phyloP scores from a whole-genome alignment of 30 jellyfish, hydroid and myxozoan species.

The Aurelia sp. region DNA sequence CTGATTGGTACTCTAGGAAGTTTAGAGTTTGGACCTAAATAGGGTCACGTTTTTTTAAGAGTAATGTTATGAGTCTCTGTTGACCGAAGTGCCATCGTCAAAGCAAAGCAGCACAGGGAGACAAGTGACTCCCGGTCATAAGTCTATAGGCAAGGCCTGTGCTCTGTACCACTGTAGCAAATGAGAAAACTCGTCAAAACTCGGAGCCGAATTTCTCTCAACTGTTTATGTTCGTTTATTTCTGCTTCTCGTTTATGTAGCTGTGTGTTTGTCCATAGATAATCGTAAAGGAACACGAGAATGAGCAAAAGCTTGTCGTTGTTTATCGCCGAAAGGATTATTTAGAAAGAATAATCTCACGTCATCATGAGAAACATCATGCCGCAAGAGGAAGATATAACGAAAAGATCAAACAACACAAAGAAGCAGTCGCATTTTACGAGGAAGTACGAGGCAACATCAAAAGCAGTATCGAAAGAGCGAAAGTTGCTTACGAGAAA shows the following conservation, averaged over 20 bases:
- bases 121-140: no score
- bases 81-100: no score
- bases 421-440: constrained; percentile 54
- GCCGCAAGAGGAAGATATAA: constrained; percentile 32
- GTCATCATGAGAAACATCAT: constrained; percentile 51
- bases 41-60: no score
- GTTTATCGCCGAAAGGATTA: constrained; percentile 70
- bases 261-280: constrained; percentile 1
- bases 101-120: no score
- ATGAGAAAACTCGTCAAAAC: no score
- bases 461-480: constrained; percentile 58
- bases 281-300: constrained; percentile 53
- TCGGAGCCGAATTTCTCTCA: no score
- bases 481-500: constrained; percentile 64
- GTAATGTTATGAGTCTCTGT: no score
- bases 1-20: no score
- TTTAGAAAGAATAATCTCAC: constrained; percentile 51
- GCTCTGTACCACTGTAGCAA: no score
- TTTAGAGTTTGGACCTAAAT: no score
- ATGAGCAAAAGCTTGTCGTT: constrained; percentile 62
- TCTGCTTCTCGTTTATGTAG: background rate
- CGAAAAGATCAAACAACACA: constrained; percentile 41
- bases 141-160: no score
- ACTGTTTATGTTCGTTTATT: background rate
- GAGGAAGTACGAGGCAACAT: constrained; percentile 48